Percentiles rank a stretch among this genome's conserved stretches.
Conservation (phyloP, 2,797 vertebrate species). For the Megaceryle alcyon region DNA sequence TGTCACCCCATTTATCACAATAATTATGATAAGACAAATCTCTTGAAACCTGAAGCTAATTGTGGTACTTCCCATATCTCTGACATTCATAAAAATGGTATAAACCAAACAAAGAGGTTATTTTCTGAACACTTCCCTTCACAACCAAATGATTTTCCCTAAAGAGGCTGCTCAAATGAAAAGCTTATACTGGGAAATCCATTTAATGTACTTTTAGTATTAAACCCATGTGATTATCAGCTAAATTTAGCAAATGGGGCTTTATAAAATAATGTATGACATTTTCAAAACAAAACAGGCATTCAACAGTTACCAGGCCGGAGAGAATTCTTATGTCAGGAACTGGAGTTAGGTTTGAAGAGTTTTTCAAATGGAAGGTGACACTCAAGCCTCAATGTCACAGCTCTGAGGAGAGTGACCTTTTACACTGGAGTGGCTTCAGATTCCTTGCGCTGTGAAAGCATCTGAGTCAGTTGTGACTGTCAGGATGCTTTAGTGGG, state of each 20-base stretch:
- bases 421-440: slow-evolving; percentile 7
- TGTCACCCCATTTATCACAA: neutral
- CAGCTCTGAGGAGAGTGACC: neutral
- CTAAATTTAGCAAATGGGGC: neutral
- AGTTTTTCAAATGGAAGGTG: neutral
- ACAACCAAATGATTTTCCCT: neutral
- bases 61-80: neutral
- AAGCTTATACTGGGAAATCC: neutral
- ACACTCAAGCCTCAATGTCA: neutral
- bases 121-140: neutral
- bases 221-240: neutral
- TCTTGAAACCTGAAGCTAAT: neutral
- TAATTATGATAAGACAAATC: neutral
- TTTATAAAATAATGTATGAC: neutral
- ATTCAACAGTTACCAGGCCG: neutral
- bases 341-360: neutral
- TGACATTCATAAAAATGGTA: neutral
- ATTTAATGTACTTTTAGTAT: neutral
- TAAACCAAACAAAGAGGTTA: neutral
- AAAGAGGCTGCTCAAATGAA: neutral
- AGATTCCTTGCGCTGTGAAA: neutral
- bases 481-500: neutral
- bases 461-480: slow-evolving; percentile 20
- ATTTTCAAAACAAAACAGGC: neutral
- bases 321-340: neutral